Conservation (phyloP, 2,888 invertebrate species). For the Sussaba pulchella region DNA sequence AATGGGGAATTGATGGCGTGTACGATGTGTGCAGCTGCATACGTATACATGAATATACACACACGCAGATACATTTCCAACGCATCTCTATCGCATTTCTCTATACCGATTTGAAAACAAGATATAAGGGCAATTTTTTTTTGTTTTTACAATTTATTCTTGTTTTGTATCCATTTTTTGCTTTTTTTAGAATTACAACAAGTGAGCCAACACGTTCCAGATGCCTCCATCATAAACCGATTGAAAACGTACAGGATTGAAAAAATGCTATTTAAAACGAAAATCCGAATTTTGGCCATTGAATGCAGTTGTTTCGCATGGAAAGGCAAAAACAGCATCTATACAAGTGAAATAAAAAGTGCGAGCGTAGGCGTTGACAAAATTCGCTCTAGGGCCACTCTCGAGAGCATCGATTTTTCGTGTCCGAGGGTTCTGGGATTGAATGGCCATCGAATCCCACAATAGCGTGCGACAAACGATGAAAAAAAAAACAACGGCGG, state of each 20-base stretch:
- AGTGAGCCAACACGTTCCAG: background rate
- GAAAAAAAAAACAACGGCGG: slow-evolving; percentile 19
- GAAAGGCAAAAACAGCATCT: slow-evolving; percentile 7
- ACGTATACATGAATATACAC: background rate
- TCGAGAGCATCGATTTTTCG: slow-evolving; percentile 39
- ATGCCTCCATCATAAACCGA: too few species aligned
- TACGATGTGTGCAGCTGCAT: slow-evolving; percentile 7
- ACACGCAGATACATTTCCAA: too few species aligned
- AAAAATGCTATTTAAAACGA: slow-evolving; percentile 17
- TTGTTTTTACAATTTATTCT: background rate
- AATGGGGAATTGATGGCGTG: slow-evolving; percentile 44
- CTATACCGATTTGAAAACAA: slow-evolving; percentile 21
- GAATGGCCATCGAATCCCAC: slow-evolving; percentile 45
- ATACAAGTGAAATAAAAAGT: slow-evolving; percentile 24
- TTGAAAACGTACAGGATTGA: background rate
- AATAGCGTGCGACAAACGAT: slow-evolving; percentile 20
- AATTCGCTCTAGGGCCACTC: slow-evolving; percentile 35
- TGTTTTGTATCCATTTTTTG: slow-evolving; percentile 9
- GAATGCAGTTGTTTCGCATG: background rate
- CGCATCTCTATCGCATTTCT: background rate
- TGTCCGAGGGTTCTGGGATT: slow-evolving; percentile 27
- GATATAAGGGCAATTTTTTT: slow-evolving; percentile 20
- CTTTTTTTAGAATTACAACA: slow-evolving; percentile 17
- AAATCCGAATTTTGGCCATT: background rate
- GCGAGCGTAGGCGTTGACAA: slow-evolving; percentile 18